Percentiles rank a stretch among this genome's conserved stretches.
These are phyloP conservation scores for Cheirogaleus major DNA, from an alignment of 2,797 vertebrate genomes.

Conservation along the genomic window DNA sequence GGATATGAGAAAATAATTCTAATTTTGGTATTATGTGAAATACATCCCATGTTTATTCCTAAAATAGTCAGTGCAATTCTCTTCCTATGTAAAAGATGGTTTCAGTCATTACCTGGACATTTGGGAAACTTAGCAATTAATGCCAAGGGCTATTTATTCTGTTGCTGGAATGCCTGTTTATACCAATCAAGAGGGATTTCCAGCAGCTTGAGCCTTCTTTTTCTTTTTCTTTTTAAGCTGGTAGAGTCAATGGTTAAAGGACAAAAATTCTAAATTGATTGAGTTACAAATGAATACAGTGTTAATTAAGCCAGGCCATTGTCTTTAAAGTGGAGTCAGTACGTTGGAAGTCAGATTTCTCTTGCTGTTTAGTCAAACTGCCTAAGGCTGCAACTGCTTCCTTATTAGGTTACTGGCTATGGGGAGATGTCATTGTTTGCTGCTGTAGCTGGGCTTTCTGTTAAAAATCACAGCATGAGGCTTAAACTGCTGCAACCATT, in stretches of 20 bases:
- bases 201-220: slow-evolving; percentile 46
- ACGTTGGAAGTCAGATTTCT: slow-evolving; percentile 72
- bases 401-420: slow-evolving; percentile 68
- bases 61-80: slow-evolving; percentile 48
- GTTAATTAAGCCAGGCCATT: slow-evolving; percentile 73
- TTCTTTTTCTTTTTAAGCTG: slow-evolving; percentile 60
- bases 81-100: background rate
- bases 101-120: slow-evolving; percentile 44
- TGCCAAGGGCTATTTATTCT: slow-evolving; percentile 51
- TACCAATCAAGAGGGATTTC: slow-evolving; percentile 51
- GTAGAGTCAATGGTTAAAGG: slow-evolving; percentile 66
- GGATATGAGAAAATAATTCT: slow-evolving; percentile 26
- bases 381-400: slow-evolving; percentile 67
- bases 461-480: slow-evolving; percentile 83
- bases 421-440: slow-evolving; percentile 71
- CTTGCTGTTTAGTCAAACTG: slow-evolving; percentile 70
- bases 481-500: slow-evolving; percentile 82
- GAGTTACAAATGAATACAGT: slow-evolving; percentile 67
- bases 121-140: slow-evolving; percentile 26
- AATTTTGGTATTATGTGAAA: slow-evolving; percentile 36
- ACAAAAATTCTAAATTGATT: slow-evolving; percentile 66
- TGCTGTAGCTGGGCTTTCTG: slow-evolving; percentile 75
- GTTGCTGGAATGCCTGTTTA: slow-evolving; percentile 56
- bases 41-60: slow-evolving; percentile 14
- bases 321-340: slow-evolving; percentile 71